Conservation (phyloP, 2,888 invertebrate genomes). For the Dryadula phaetusa region DNA sequence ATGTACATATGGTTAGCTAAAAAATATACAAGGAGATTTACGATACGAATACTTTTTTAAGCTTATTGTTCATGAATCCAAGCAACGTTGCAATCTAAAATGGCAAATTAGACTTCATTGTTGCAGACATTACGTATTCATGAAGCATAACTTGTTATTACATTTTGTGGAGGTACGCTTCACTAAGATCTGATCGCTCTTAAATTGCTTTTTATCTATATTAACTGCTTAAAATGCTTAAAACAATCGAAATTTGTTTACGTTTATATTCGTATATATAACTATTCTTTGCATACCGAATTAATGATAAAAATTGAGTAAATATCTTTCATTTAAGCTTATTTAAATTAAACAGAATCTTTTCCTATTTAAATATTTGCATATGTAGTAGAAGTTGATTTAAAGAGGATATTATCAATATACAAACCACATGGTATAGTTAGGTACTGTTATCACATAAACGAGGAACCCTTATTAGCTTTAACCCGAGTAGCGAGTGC, state of each 20-base stretch:
- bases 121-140: conserved; percentile 41
- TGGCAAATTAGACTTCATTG: conserved; percentile 42
- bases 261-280: background rate
- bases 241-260: background rate
- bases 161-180: conserved; percentile 39
- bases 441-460: background rate
- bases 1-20: background rate
- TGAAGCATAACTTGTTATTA: conserved; percentile 41
- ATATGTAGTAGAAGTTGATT: too few relatives aligned
- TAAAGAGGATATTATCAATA: too few relatives aligned
- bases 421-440: background rate
- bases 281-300: too few relatives aligned
- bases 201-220: conserved; percentile 29
- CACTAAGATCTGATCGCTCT: conserved; percentile 37
- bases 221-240: conserved; percentile 9
- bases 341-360: too few relatives aligned
- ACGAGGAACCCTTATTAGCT: background rate
- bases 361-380: too few relatives aligned
- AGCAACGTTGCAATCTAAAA: conserved; percentile 40
- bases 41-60: conserved; percentile 26
- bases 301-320: too few relatives aligned
- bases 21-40: background rate
- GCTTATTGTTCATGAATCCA: conserved; percentile 34
- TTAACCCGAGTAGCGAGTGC: background rate
- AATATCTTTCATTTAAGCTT: too few relatives aligned